phyloP scores from a whole-genome alignment of 2,113 vertebrate species.

The Haemorhous mexicanus region DNA sequence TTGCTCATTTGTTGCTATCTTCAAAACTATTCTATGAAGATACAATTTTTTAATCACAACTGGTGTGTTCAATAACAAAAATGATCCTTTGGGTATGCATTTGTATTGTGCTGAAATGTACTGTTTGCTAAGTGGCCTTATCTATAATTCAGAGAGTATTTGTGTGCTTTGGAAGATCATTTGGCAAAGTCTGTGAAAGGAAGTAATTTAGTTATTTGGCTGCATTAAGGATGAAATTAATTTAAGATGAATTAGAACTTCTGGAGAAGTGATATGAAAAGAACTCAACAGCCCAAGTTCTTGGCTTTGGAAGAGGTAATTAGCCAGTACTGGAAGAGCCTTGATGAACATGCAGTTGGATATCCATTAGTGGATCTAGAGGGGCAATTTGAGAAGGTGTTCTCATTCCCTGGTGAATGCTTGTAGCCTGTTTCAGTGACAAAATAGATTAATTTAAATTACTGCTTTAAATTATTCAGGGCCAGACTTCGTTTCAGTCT shows the following conservation, averaged over 20 bases:
- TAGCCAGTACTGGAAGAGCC: neutral
- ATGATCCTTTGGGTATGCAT: neutral
- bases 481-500: neutral
- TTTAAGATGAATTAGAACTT: neutral
- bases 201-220: conserved; percentile 30
- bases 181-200: conserved; percentile 19
- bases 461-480: neutral
- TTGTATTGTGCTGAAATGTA: neutral
- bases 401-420: neutral
- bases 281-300: neutral
- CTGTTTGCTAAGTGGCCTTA: neutral
- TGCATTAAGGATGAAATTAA: conserved; percentile 13
- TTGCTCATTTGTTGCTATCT: neutral
- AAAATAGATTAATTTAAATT: neutral
- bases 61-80: neutral
- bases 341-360: accelerated
- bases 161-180: neutral
- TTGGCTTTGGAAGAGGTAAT: neutral
- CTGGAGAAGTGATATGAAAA: neutral
- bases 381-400: neutral
- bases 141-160: neutral
- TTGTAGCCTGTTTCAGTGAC: neutral
- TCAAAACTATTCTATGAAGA: neutral
- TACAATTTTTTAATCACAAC: neutral
- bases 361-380: neutral